Evolutionary conservation across 2,888 invertebrate species (phyloP), one percentile per base, ranked within the genome.

Genomic region (Aporophyla nigra): DNA sequence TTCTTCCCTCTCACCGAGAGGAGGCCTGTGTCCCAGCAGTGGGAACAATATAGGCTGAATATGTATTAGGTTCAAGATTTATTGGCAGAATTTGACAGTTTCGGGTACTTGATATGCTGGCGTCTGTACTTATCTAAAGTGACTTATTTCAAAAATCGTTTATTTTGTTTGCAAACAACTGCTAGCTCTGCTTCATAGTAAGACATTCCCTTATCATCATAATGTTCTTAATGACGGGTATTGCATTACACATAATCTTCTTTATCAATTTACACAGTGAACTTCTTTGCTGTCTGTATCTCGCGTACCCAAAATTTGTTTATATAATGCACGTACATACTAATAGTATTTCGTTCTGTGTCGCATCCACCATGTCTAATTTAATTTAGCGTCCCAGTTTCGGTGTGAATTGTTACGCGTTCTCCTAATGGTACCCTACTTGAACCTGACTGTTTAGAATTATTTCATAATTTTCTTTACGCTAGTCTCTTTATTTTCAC

Each of bases 381-480:
- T 77, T 74, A 86, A 89, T 90, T 88, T 86, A 80, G 82, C 82
- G 87, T 79, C 87, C 88, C 79, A 83, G 86, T 80, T 90, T 80
- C 80, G 76, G 73, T 85, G 80, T 84, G 53, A 65, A 61, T 80
- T 72, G 58, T 84, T 68, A 71, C 82, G 46, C 46, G 40, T 80
- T 59, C 59, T 74, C 19, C 53, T 59, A 33, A 5, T 77, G 7
- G 54, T 61, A 71, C 40, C 59, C 40, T 69, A 70, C 62, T 73
- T 65, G 21, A 59, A 19, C 14, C 10, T 33, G 24, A 4, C 24
- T 51, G 19, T 46, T 66, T 33, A 51, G 33, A 58, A 51, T 33
- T 12, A 59, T 76, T 71, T 63, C 24, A 67, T 73, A 61, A 72
- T 78, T 49, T 66, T 27, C 43, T 54, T 9, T 33, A 49, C 10